Evolutionary conservation across 2,888 invertebrate species (phyloP).

Genomic region (Oscheius myriophilus): DNA sequence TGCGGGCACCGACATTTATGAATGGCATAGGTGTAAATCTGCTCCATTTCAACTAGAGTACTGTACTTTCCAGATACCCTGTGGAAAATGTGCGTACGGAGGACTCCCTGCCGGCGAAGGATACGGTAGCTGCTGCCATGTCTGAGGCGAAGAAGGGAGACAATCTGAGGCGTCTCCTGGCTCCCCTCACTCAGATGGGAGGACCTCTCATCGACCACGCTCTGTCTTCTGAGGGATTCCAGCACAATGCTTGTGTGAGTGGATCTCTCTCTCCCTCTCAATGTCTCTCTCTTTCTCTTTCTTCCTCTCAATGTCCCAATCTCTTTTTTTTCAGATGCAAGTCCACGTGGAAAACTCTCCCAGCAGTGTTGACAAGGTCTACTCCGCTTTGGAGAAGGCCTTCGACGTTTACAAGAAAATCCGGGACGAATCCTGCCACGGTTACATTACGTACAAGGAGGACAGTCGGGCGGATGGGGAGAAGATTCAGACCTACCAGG

Average conservation of each 20-base stretch:
- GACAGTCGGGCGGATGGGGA: conserved; percentile 73
- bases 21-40: neutral
- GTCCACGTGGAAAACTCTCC: neutral
- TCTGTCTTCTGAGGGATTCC: conserved; percentile 80
- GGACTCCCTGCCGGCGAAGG: conserved; percentile 40
- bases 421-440: conserved; percentile 77
- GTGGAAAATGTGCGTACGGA: conserved; percentile 80
- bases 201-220: conserved; percentile 90
- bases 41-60: neutral
- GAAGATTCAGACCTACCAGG: conserved; percentile 35
- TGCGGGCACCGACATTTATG: too few relatives aligned
- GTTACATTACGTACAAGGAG: conserved; percentile 78
- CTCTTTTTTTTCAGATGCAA: conserved; percentile 5
- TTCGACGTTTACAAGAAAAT: conserved; percentile 76
- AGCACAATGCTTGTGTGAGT: conserved; percentile 56
- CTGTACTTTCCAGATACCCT: conserved; percentile 73
- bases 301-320: neutral
- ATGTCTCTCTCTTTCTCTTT: neutral
- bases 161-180: conserved; percentile 39
- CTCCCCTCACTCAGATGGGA: conserved; percentile 79
- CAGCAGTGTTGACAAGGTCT: conserved; percentile 16
- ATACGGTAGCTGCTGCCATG: conserved; percentile 45
- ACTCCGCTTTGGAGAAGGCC: conserved; percentile 14
- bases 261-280: too few relatives aligned
- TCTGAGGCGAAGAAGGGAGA: conserved; percentile 46